These are phyloP conservation scores for Lepeophtheirus salmonis DNA, from an alignment of 1,140 invertebrate species.

Conservation along the genomic window DNA sequence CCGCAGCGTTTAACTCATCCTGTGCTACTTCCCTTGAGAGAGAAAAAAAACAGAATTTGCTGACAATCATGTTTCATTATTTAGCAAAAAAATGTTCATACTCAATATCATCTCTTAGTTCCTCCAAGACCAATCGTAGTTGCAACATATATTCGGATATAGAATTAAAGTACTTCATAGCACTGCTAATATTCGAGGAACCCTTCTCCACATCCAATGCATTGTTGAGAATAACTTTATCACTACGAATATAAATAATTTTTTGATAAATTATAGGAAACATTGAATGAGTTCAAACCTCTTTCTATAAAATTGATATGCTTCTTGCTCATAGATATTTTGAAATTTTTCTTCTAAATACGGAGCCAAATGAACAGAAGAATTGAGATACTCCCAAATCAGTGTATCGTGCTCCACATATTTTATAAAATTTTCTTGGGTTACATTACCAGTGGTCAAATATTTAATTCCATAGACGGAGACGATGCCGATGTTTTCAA, in stretches of 20 bases:
- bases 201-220: constrained; percentile 1
- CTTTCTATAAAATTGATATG: constrained; percentile 4
- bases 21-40: background rate
- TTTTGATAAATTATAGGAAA: background rate
- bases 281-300: background rate
- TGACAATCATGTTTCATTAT: background rate
- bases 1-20: constrained; percentile 6
- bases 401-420: constrained; percentile 5
- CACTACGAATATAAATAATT: background rate
- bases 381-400: constrained; percentile 7
- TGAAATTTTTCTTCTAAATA: constrained; percentile 3
- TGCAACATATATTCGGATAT: constrained; percentile 7
- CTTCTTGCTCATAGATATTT: constrained; percentile 3
- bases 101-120: constrained; percentile 8
- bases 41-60: background rate
- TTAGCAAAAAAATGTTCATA: background rate
- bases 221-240: constrained; percentile 3
- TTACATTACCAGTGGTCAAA: constrained; percentile 2
- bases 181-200: background rate
- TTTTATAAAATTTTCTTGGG: constrained; percentile 3
- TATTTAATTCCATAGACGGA: constrained; percentile 4
- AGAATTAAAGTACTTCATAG: constrained; percentile 5
- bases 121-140: background rate
- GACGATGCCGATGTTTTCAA: constrained; percentile 4
- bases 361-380: constrained; percentile 4